Evolutionary conservation across 2,797 vertebrate genomes (phyloP).

Genomic region (Austrolebias charrua): DNA sequence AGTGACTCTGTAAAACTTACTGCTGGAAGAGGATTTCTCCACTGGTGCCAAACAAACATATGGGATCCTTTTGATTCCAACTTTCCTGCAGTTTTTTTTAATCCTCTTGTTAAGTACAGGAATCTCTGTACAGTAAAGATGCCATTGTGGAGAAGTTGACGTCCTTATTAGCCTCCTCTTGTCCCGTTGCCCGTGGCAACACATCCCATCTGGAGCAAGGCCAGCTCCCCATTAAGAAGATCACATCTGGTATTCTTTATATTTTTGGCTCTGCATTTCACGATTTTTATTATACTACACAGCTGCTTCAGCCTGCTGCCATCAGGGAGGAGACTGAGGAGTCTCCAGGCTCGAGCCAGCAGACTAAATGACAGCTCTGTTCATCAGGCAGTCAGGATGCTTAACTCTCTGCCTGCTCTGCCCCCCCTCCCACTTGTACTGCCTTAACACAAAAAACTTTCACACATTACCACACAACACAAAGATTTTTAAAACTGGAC

Average conservation of each 20-base stretch:
- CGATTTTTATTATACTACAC: no score
- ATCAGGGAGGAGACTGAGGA: no score
- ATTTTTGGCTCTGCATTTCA: constrained; percentile 29
- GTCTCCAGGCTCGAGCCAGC: no score
- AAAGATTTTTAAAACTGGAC: no score
- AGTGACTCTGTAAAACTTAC: neutral
- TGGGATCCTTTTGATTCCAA: constrained; percentile 28
- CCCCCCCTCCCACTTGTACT: no score
- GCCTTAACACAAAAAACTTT: no score
- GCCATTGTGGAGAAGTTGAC: constrained; percentile 53
- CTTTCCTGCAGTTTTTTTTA: neutral
- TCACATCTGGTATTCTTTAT: constrained; percentile 68
- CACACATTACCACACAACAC: no score
- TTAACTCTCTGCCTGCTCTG: no score
- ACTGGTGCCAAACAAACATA: constrained; percentile 12
- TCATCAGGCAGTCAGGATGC: no score
- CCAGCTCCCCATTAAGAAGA: constrained; percentile 75
- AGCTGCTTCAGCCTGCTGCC: no score
- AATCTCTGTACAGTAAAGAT: constrained; percentile 31
- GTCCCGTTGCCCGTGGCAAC: constrained; percentile 69
- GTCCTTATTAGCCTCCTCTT: constrained; percentile 59
- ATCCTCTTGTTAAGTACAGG: neutral
- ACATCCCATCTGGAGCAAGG: constrained; percentile 68
- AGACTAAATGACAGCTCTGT: no score
- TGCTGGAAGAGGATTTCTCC: constrained; percentile 6